Evolutionary conservation across 1,140 invertebrate species (phyloP).

Genomic region (Drosophila repleta): DNA sequence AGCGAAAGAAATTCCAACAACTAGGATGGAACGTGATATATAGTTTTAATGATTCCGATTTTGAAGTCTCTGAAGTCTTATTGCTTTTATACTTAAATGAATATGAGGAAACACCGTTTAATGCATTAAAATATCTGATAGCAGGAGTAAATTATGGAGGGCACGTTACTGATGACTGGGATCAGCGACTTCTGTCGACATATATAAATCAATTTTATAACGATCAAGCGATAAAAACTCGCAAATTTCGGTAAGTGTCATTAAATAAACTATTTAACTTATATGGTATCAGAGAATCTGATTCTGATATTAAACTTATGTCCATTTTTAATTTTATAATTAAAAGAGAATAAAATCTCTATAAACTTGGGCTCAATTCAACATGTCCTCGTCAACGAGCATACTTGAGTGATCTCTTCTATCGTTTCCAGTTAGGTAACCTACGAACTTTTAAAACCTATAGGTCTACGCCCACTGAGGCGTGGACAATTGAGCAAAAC

Average conservation of each 20-base stretch:
- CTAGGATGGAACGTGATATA: conserved; percentile 96
- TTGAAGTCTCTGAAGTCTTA: conserved; percentile 93
- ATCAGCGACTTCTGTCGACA: conserved; percentile 91
- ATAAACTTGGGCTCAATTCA: no score
- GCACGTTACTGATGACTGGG: conserved; percentile 97
- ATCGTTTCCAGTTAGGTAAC: no score
- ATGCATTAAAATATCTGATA: conserved; percentile 95
- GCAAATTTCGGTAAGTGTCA: conserved; percentile 85
- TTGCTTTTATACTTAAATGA: conserved; percentile 92
- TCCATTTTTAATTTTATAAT: no score
- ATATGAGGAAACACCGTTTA: conserved; percentile 94
- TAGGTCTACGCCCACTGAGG: no score
- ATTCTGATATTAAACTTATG: no score
- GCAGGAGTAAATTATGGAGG: conserved; percentile 97
- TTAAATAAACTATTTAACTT: no score
- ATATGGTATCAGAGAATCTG: no score
- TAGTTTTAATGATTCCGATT: conserved; percentile 95
- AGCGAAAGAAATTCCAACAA: conserved; percentile 94
- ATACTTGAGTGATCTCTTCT: no score
- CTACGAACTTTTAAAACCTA: no score
- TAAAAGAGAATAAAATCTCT: no score
- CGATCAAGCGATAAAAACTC: conserved; percentile 87
- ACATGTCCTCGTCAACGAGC: no score
- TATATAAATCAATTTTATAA: conserved; percentile 93
- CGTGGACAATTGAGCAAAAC: no score